Percentiles rank a stretch among this genome's conserved stretches.
phyloP scores from a whole-genome alignment of 2,888 invertebrate species.

The Pandemis heparana region DNA sequence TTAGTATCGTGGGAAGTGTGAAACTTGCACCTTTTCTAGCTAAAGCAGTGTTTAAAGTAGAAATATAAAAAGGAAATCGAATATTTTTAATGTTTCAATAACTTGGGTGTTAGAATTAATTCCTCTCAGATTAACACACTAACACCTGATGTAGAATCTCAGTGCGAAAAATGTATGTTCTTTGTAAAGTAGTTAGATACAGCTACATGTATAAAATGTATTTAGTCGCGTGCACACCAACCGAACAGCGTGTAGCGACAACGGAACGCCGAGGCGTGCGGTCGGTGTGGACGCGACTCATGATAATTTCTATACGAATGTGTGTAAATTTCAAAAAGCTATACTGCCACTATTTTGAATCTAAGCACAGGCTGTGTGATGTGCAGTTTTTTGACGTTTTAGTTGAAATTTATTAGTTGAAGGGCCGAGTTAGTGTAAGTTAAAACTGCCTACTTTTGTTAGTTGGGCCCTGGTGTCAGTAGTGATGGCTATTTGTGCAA shows the following conservation, averaged over 20 bases:
- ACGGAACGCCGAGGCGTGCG: not conserved
- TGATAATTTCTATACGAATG: constrained; percentile 11
- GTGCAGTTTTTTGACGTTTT: constrained; percentile 56
- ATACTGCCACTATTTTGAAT: constrained; percentile 41
- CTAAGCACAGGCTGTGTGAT: constrained; percentile 38
- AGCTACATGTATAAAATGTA: constrained; percentile 9
- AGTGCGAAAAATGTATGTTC: constrained; percentile 26
- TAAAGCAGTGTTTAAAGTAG: not conserved
- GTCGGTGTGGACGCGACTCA: constrained; percentile 14
- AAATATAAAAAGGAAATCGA: not conserved
- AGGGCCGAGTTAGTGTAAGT: constrained; percentile 67
- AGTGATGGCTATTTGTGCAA: constrained; percentile 50
- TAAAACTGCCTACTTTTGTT: constrained; percentile 63
- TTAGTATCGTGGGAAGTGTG: not conserved
- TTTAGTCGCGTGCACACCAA: constrained; percentile 7
- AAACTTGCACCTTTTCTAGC: constrained; percentile 10
- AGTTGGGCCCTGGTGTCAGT: constrained; percentile 60
- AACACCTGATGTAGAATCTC: constrained; percentile 30
- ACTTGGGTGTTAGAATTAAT: constrained; percentile 19
- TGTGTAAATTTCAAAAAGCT: constrained; percentile 30
- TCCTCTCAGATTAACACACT: constrained; percentile 6
- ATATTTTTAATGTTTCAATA: constrained; percentile 10
- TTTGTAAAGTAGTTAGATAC: constrained; percentile 12
- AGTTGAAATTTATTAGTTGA: constrained; percentile 76
- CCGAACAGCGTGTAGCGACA: not conserved